These are phyloP conservation scores for Psittacula derbiana DNA, from an alignment of 2,797 vertebrate genomes.

Conservation along the genomic window DNA sequence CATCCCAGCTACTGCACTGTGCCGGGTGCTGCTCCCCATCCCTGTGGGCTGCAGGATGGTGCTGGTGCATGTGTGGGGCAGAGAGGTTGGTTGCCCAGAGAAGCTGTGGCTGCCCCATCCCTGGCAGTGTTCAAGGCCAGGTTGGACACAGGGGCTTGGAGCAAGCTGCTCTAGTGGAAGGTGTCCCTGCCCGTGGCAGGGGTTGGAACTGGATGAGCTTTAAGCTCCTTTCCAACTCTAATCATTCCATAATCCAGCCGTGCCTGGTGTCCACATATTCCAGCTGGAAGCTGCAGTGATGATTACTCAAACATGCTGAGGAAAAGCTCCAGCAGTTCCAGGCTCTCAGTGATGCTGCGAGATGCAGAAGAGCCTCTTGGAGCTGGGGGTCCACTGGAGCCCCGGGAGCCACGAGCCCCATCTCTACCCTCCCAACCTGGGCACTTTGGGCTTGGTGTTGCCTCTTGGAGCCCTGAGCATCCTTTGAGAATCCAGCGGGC, in stretches of 20 bases:
- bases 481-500: not conserved
- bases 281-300: not conserved
- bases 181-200: not conserved
- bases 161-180: not conserved
- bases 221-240: not conserved
- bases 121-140: not conserved
- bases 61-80: rapidly evolving
- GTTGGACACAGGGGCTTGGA: not conserved
- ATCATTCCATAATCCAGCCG: not conserved
- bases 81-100: not conserved
- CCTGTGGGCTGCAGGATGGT: rapidly evolving
- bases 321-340: not conserved
- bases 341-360: not conserved
- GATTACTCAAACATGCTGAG: not conserved
- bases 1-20: rapidly evolving
- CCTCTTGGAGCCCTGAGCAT: not conserved
- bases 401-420: rapidly evolving
- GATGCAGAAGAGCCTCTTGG: not conserved
- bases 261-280: not conserved
- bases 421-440: not conserved
- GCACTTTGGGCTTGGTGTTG: not conserved
- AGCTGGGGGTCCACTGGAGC: rapidly evolving
- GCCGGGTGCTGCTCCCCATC: not conserved
- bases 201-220: not conserved
- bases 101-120: not conserved